Conservation (phyloP, 2,888 invertebrate genomes). For the Agrochola litura region DNA sequence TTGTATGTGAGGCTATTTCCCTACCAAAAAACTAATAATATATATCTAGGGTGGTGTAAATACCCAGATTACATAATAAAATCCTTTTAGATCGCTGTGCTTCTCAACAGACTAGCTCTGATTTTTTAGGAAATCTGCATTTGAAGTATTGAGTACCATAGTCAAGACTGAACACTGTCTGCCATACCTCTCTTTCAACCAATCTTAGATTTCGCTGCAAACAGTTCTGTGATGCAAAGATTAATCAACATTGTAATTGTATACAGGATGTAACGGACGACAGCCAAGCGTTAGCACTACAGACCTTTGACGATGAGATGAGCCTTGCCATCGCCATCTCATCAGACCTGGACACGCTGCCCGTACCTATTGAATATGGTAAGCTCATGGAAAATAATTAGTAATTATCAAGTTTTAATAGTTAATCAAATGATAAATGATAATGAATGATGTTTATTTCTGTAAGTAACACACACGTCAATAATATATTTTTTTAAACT, state of each 20-base stretch:
- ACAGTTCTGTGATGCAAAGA: background rate
- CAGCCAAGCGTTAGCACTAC: constrained; percentile 78
- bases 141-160: background rate
- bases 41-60: too few relatives aligned
- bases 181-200: background rate
- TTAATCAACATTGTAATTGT: background rate
- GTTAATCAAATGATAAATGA: background rate
- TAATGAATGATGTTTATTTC: background rate
- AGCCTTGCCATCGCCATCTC: constrained; percentile 68
- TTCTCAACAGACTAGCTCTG: too few relatives aligned
- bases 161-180: too few relatives aligned
- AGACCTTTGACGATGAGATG: constrained; percentile 75
- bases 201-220: background rate
- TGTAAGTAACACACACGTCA: too few relatives aligned
- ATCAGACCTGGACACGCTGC: constrained; percentile 70
- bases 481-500: too few relatives aligned
- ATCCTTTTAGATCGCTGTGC: too few relatives aligned
- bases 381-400: constrained; percentile 24
- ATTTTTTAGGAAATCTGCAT: background rate
- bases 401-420: background rate
- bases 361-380: constrained; percentile 76
- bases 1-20: too few relatives aligned
- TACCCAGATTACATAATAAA: too few relatives aligned
- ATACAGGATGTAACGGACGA: constrained; percentile 71
- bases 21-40: too few relatives aligned